Percentiles rank a stretch among this genome's conserved stretches.
These are phyloP conservation scores for Falcaria lacertinaria DNA, from an alignment of 2,888 invertebrate species.

Conservation along the genomic window DNA sequence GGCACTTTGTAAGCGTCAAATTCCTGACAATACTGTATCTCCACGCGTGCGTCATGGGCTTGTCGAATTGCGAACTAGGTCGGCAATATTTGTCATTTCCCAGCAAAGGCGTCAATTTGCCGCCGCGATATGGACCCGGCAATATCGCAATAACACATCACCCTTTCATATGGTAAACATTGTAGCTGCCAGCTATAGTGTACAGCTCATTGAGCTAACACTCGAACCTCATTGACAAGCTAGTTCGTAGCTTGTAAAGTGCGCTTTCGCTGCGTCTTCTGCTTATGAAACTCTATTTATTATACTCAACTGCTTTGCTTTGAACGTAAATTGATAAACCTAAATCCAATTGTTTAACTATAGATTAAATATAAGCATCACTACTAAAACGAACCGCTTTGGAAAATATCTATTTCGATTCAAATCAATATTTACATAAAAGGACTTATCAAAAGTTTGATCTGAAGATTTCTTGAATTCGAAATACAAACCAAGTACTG, in stretches of 20 bases:
- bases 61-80: conserved; percentile 41
- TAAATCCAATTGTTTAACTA: no score
- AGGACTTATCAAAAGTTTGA: no score
- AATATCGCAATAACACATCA: conserved; percentile 28
- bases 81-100: conserved; percentile 53
- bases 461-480: no score
- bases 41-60: conserved; percentile 31
- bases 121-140: conserved; percentile 23
- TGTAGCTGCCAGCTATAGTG: conserved; percentile 10
- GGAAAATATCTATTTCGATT: no score
- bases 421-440: no score
- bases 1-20: neutral
- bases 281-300: neutral
- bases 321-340: no score
- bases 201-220: conserved; percentile 1
- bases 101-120: conserved; percentile 50
- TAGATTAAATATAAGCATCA: no score
- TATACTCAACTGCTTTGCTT: neutral
- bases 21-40: neutral
- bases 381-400: no score
- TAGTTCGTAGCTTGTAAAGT: neutral
- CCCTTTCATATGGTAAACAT: conserved; percentile 29
- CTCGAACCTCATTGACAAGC: neutral
- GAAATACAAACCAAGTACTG: no score
- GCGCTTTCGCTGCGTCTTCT: neutral